Base-by-base conservation (phyloP, 35 echinoderm and acorn worm genomes). In the Lytechinus variegatus region DNA sequence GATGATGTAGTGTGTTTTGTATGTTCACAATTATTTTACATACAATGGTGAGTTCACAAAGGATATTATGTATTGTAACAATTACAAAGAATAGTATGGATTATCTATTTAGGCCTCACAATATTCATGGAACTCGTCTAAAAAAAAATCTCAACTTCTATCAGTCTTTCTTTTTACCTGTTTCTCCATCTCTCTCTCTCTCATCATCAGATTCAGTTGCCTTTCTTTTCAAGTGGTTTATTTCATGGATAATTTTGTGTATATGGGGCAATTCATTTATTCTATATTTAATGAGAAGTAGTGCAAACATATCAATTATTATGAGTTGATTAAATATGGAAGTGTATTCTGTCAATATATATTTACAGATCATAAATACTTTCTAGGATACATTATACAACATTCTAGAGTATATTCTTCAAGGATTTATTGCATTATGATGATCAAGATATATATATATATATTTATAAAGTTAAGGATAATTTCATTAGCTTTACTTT, bases 211-310 rank as follows among this genome's bases (percentile, higher is more conserved):
- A 21, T 21, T 21, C 61, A 19, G 5, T 21, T 21, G 14, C 61
- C 24, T 14, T 71, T 19, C 24, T 21, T 71, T 6, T 56, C 61
- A 71, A 19, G 21, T 71, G 24, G 16, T 71, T 56, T 14, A 93
- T 93, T 55, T 93, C 9, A 93, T 57, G 92, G 92, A 27, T 93
- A 93, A 33, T 93, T 93, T 0, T 93, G 92, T 93, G 57, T 93
- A 93, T 93, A 21, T 93, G 92, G 92, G 92, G 57, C 55, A 28
- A 13, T 93, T 93, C 57, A 93, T 93, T 93, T 53, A 79, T 24
- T 79, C 66, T 24, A 24, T 79, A n/a, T 51, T 90, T 29, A 90
- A 14, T 90, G 27, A 52, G 3, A 44, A 90, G 14, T 90, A 21
- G 29, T 54, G 52, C 52, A 54, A 33, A 44, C 33, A 2, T 16